Percentiles rank a stretch among this genome's conserved stretches.
phyloP scores from a whole-genome alignment of 2,113 vertebrate genomes.

The Pteruthius melanotis region DNA sequence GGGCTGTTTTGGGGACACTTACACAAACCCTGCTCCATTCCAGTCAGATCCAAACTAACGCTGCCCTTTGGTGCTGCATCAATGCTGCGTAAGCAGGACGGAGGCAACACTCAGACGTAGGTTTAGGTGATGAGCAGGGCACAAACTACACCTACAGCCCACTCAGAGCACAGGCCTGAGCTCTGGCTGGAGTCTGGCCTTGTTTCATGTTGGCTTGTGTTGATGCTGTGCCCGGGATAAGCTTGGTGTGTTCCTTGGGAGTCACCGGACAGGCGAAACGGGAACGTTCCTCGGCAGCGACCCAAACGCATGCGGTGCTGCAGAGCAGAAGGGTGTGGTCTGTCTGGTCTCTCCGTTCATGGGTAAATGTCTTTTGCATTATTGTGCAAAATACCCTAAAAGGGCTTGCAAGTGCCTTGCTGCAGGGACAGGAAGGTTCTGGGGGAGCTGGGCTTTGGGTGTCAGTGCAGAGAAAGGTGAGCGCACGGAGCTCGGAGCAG shows the following conservation, averaged over 20 bases:
- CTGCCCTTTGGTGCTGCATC: background rate
- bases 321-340: background rate
- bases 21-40: background rate
- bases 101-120: fast-evolving
- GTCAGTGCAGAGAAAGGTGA: background rate
- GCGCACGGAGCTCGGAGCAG: fast-evolving
- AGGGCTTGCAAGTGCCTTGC: background rate
- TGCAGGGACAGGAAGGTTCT: background rate
- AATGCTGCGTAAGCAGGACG: background rate
- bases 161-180: background rate
- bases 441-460: background rate
- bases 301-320: fast-evolving
- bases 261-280: background rate
- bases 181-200: background rate
- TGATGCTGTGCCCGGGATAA: background rate
- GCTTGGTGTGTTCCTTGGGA: background rate
- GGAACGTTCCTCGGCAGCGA: background rate
- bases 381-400: background rate
- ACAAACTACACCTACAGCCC: fast-evolving
- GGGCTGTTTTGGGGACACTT: background rate
- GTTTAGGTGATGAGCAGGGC: background rate
- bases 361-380: background rate
- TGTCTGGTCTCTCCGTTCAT: background rate
- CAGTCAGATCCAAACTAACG: background rate
- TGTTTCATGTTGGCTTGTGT: background rate